These are phyloP conservation scores for Amblyjoppa fuscipennis DNA, from an alignment of 2,888 invertebrate genomes.

Conservation along the genomic window DNA sequence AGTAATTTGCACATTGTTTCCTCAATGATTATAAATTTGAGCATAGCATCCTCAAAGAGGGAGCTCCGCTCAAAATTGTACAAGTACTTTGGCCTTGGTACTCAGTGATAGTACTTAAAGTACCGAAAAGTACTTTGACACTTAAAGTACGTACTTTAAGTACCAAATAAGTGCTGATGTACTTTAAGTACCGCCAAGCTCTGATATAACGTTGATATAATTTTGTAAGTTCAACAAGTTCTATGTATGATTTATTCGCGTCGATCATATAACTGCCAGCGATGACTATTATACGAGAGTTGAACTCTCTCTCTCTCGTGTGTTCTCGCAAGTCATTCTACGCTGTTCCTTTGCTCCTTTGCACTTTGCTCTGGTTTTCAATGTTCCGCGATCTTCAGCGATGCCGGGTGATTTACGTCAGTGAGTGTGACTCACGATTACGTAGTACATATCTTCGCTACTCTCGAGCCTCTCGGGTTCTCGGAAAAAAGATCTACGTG, in stretches of 20 bases:
- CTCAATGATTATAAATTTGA: too few relatives aligned
- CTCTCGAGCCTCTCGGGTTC: constrained; percentile 54
- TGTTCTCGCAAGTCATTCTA: constrained; percentile 35
- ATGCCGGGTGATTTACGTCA: constrained; percentile 62
- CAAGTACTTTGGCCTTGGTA: too few relatives aligned
- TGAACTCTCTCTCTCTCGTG: neutral
- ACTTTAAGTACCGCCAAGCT: too few relatives aligned
- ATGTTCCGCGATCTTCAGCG: constrained; percentile 55
- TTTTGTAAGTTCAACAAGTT: neutral
- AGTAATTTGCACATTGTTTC: too few relatives aligned
- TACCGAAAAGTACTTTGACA: too few relatives aligned
- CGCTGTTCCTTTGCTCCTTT: constrained; percentile 62
- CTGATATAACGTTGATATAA: too few relatives aligned
- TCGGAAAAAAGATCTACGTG: constrained; percentile 49
- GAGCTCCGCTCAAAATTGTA: too few relatives aligned
- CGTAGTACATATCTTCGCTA: constrained; percentile 53
- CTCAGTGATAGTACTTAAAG: too few relatives aligned
- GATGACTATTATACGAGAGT: constrained; percentile 1
- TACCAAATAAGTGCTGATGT: too few relatives aligned
- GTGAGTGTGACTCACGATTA: constrained; percentile 71
- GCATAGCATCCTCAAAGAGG: too few relatives aligned
- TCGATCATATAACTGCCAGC: neutral
- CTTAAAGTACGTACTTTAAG: too few relatives aligned
- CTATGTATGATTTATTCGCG: neutral
- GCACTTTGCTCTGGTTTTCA: constrained; percentile 64